Evolutionary conservation across 2,888 invertebrate genomes (phyloP).

Genomic region (Caenorhabditis sp.): DNA sequence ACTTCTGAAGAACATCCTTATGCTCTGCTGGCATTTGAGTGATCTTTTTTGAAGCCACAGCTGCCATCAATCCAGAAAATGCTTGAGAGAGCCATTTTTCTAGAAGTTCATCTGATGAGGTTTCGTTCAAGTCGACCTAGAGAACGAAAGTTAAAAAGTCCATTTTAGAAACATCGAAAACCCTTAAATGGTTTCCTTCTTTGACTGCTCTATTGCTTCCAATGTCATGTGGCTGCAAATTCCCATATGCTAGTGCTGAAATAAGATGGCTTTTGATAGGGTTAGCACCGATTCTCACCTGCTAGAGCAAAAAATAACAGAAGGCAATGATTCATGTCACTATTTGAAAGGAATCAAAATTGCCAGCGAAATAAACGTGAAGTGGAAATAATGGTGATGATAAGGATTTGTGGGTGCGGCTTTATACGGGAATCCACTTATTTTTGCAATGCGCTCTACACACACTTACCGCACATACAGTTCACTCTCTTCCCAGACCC

Average conservation of each 20-base stretch:
- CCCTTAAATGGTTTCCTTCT: slow-evolving; percentile 62
- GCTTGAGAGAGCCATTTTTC: slow-evolving; percentile 81
- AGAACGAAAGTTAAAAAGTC: background rate
- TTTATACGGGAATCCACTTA: slow-evolving; percentile 53
- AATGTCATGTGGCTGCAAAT: slow-evolving; percentile 40
- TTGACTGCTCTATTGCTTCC: slow-evolving; percentile 41
- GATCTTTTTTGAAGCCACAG: slow-evolving; percentile 73
- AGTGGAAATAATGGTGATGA: slow-evolving; percentile 38
- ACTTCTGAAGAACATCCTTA: slow-evolving; percentile 59
- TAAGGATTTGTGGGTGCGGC: slow-evolving; percentile 41
- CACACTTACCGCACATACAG: slow-evolving; percentile 15
- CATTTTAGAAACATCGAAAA: background rate
- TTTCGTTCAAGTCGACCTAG: slow-evolving; percentile 71
- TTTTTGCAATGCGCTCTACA: slow-evolving; percentile 45
- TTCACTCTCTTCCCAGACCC: slow-evolving; percentile 19
- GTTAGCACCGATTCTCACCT: slow-evolving; percentile 18
- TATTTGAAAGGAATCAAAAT: slow-evolving; percentile 19
- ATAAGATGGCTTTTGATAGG: background rate
- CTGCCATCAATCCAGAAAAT: slow-evolving; percentile 79
- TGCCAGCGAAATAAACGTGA: slow-evolving; percentile 22
- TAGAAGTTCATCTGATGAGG: slow-evolving; percentile 72
- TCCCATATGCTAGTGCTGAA: slow-evolving; percentile 29
- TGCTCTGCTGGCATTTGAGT: slow-evolving; percentile 46
- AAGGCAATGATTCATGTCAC: slow-evolving; percentile 34
- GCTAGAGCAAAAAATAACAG: slow-evolving; percentile 38